Conservation (phyloP, 2,113 vertebrate genomes). For the Chionodraco myersi region DNA sequence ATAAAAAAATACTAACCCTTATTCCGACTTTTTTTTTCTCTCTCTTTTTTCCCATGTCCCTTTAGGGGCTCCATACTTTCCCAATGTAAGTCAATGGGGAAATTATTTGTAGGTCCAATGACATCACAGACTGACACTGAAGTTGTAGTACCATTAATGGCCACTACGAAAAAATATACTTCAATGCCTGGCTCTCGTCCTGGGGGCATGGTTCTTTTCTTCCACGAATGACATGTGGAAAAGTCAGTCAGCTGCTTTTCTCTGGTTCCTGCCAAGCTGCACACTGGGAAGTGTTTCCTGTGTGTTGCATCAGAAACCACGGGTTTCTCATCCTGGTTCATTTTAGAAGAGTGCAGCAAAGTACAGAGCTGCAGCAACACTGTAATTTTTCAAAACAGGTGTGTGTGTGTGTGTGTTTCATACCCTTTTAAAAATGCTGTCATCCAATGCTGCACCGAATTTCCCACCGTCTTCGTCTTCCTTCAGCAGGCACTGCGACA, state of each 20-base stretch:
- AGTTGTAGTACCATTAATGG: no score
- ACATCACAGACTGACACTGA: no score
- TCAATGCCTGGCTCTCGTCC: no score
- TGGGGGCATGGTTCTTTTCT: no score
- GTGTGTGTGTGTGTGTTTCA: neutral
- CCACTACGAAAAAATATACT: no score
- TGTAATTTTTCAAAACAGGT: neutral
- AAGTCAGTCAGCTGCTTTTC: conserved; percentile 3
- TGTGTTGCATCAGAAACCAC: conserved; percentile 31
- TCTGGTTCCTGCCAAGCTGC: conserved; percentile 4
- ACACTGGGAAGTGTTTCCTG: conserved; percentile 3
- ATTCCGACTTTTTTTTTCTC: no score
- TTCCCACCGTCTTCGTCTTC: neutral
- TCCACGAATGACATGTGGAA: neutral
- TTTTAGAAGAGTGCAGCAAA: conserved; percentile 21
- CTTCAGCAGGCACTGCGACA: conserved; percentile 48
- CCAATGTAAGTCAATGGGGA: no score
- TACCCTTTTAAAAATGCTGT: conserved; percentile 57
- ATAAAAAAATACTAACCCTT: no score
- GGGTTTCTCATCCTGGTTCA: conserved; percentile 13
- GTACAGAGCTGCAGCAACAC: neutral
- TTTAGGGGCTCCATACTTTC: no score
- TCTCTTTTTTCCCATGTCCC: no score
- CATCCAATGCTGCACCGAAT: conserved; percentile 4
- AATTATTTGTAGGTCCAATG: no score